These are phyloP conservation scores for Tineola bisselliella DNA, from an alignment of 2,888 invertebrate species.

Conservation along the genomic window DNA sequence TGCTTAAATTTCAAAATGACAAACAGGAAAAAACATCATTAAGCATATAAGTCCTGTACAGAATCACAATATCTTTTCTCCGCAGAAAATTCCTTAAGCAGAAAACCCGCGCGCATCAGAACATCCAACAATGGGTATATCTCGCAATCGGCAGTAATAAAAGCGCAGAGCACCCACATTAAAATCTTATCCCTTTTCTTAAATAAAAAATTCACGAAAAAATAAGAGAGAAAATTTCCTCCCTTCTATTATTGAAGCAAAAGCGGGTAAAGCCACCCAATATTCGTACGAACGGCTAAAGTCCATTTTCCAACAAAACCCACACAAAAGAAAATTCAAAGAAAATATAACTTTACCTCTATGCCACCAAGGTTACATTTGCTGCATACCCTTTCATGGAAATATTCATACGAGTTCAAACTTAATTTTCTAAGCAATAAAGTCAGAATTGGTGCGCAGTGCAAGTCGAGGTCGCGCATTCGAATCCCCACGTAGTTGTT, in stretches of 20 bases:
- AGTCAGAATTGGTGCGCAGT: conserved; percentile 35
- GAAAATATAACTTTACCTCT: conserved; percentile 51
- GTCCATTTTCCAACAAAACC: conserved; percentile 24
- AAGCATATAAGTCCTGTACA: conserved; percentile 27
- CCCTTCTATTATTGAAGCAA: conserved; percentile 60
- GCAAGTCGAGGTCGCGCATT: conserved; percentile 20
- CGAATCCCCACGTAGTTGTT: conserved; percentile 41
- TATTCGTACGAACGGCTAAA: conserved; percentile 22
- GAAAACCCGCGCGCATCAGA: conserved; percentile 61
- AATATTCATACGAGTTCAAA: conserved; percentile 23
- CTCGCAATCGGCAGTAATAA: conserved; percentile 62
- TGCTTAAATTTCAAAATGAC: neutral
- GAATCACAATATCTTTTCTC: conserved; percentile 25
- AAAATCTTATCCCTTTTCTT: conserved; percentile 69
- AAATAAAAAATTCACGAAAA: conserved; percentile 69
- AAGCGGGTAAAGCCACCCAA: conserved; percentile 21
- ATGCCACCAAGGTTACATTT: conserved; percentile 50
- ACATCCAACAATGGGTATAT: conserved; percentile 55
- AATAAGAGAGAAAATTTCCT: conserved; percentile 53
- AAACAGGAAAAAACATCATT: conserved; percentile 37
- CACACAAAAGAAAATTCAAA: conserved; percentile 35
- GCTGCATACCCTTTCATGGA: conserved; percentile 23
- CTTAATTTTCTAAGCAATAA: conserved; percentile 30
- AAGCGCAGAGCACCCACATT: conserved; percentile 59
- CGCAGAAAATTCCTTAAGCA: conserved; percentile 63